phyloP scores from a whole-genome alignment of 2,113 vertebrate genomes.

The Capra hircus region DNA sequence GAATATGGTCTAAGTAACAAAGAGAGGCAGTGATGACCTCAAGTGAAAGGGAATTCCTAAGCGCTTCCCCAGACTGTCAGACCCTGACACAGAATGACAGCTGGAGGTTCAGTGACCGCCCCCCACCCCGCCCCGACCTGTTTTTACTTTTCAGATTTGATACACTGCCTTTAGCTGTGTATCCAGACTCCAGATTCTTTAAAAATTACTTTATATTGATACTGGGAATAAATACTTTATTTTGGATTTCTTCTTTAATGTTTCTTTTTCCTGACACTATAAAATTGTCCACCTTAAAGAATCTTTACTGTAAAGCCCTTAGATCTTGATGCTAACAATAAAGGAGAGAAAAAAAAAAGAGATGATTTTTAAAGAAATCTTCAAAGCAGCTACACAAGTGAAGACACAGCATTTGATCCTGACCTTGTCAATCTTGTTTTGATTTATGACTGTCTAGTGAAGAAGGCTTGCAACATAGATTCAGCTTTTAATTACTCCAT shows the following conservation, averaged over 20 bases:
- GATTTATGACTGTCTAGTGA: not conserved
- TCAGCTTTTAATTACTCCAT: not conserved
- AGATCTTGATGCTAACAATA: not conserved
- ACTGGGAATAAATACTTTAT: not conserved
- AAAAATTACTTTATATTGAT: not conserved
- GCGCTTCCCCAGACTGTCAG: not conserved
- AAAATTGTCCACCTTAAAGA: not conserved
- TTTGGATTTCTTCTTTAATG: not conserved
- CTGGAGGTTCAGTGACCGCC: not conserved
- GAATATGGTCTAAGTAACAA: slow-evolving; percentile 20
- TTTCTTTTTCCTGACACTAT: not conserved
- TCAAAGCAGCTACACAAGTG: not conserved
- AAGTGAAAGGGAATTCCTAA: slow-evolving; percentile 10
- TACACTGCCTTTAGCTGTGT: not conserved
- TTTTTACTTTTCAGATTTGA: not conserved
- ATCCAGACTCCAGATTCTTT: not conserved
- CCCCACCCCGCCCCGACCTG: accelerated
- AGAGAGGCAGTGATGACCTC: not conserved
- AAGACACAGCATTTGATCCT: not conserved
- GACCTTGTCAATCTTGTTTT: not conserved
- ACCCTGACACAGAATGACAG: not conserved
- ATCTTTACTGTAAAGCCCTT: not conserved
- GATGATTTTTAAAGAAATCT: not conserved
- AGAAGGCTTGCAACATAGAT: not conserved
- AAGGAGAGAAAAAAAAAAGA: not conserved